Evolutionary conservation across 2,113 vertebrate genomes (phyloP).

Genomic region (Pitta sordida): DNA sequence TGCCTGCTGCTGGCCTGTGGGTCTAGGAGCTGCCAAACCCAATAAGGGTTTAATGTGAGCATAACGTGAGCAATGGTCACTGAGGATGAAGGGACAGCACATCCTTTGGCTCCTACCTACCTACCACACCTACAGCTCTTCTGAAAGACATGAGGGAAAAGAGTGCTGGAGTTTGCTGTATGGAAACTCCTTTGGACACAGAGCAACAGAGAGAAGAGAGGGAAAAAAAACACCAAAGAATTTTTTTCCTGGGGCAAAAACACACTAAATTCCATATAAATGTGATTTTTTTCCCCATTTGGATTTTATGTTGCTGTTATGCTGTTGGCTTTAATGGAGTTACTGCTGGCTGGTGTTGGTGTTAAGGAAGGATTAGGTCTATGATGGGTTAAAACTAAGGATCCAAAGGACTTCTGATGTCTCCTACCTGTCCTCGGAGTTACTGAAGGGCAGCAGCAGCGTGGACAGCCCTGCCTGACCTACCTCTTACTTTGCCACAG

Average conservation of each 20-base stretch:
- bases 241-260: background rate
- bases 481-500: background rate
- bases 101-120: background rate
- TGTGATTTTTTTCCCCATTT: background rate
- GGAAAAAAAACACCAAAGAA: accelerated
- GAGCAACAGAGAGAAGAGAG: background rate
- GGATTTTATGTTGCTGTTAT: background rate
- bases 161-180: background rate
- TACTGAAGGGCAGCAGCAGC: background rate
- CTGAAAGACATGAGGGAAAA: background rate
- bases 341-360: background rate
- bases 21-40: background rate
- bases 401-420: background rate
- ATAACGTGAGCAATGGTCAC: background rate
- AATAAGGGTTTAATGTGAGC: background rate
- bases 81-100: background rate
- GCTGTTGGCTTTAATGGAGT: background rate
- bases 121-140: background rate
- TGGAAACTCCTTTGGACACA: background rate
- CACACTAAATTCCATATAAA: background rate
- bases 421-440: background rate
- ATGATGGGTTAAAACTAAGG: background rate
- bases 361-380: background rate
- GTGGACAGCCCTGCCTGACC: background rate
- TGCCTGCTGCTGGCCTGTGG: background rate